Conservation (phyloP, 2,797 vertebrate species). For the Aplochiton taeniatus region DNA sequence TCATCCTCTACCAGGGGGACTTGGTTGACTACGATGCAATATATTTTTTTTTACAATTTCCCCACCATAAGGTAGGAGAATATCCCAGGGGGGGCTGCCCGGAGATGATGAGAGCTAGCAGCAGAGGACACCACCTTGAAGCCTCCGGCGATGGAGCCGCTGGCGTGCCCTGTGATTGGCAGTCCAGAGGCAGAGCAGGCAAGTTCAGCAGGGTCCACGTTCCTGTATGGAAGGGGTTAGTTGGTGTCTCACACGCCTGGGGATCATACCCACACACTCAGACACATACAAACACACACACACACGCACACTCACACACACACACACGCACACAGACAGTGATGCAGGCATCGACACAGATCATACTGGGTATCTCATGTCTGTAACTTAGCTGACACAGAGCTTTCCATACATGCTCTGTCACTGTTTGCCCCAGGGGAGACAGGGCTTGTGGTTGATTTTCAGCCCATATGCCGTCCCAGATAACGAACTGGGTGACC, state of each 20-base stretch:
- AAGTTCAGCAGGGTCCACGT: neutral
- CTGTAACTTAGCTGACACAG: constrained; percentile 6
- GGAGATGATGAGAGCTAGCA: neutral
- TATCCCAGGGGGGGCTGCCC: neutral
- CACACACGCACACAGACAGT: neutral
- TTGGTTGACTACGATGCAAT: too few relatives aligned
- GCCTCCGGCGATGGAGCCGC: neutral
- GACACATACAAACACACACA: neutral
- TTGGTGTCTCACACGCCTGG: too few relatives aligned
- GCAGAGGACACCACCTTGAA: neutral
- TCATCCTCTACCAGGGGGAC: too few relatives aligned
- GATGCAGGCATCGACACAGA: neutral
- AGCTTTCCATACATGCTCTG: too few relatives aligned
- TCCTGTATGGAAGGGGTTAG: too few relatives aligned
- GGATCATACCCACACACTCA: neutral
- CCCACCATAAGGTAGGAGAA: too few relatives aligned
- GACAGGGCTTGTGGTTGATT: constrained; percentile 6
- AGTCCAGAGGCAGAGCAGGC: neutral
- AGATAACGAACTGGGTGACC: constrained; percentile 50
- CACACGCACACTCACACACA: constrained; percentile 3
- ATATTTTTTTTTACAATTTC: too few relatives aligned
- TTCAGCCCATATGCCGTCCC: constrained; percentile 39
- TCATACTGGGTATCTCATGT: constrained; percentile 10
- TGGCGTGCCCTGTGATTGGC: neutral
- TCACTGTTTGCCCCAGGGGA: neutral